Evolutionary conservation across 1,140 invertebrate species (phyloP).

Genomic region (Brachionus rubens): DNA sequence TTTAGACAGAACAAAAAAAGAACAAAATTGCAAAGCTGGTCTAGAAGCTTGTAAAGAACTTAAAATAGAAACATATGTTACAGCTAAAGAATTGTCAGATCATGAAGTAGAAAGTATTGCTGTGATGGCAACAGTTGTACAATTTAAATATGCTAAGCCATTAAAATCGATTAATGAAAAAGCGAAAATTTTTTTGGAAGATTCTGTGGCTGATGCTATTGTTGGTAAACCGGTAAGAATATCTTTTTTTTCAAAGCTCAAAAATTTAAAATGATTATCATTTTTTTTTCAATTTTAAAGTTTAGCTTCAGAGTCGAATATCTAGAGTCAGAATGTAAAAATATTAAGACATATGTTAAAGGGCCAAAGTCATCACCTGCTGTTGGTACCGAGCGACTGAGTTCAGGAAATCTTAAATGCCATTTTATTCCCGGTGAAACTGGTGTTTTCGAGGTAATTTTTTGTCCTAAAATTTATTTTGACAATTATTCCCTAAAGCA

Average conservation of each 20-base stretch:
- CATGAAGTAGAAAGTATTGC: constrained; percentile 88
- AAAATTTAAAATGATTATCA: background rate
- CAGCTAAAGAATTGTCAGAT: constrained; percentile 87
- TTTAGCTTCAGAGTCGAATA: constrained; percentile 76
- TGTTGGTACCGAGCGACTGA: background rate
- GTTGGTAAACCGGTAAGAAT: constrained; percentile 46
- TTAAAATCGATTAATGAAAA: constrained; percentile 51
- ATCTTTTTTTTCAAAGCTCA: background rate
- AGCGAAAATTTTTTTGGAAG: constrained; percentile 51
- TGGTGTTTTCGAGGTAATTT: constrained; percentile 80
- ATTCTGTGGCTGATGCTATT: constrained; percentile 33
- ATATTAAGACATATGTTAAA: constrained; percentile 32
- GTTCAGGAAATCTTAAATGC: constrained; percentile 58
- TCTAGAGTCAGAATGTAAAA: constrained; percentile 52
- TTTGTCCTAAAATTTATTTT: constrained; percentile 16
- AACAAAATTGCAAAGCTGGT: constrained; percentile 51
- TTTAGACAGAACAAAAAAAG: constrained; percentile 47
- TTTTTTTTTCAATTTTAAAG: constrained; percentile 62
- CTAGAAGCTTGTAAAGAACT: constrained; percentile 56
- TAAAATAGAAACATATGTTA: constrained; percentile 81
- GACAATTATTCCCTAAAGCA: no score
- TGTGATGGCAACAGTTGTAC: constrained; percentile 87
- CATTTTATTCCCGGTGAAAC: constrained; percentile 81
- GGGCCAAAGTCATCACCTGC: constrained; percentile 19
- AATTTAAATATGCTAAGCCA: constrained; percentile 81